Percentiles rank a stretch among this genome's conserved stretches.
Evolutionary conservation across 2,797 vertebrate genomes (phyloP).

Genomic region (Phrynocephalus vlangalii): DNA sequence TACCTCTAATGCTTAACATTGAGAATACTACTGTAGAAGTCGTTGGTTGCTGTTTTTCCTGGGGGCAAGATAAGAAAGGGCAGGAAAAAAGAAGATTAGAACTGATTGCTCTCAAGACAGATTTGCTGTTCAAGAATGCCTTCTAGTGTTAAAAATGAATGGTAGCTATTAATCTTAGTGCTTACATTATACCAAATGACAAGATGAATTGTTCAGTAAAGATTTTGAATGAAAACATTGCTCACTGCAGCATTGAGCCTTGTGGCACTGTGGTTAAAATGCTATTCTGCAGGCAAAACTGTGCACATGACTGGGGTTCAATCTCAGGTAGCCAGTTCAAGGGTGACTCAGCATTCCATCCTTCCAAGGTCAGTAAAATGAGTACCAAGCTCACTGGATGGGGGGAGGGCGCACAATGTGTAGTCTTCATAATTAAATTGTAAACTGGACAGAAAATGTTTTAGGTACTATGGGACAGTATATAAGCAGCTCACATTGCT

Average conservation of each 20-base stretch:
- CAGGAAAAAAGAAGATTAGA: background rate
- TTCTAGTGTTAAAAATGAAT: slow-evolving; percentile 39
- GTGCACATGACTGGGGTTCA: no score
- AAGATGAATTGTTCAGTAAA: background rate
- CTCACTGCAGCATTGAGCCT: no score
- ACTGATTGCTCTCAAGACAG: background rate
- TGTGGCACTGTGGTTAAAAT: no score
- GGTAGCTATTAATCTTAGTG: background rate
- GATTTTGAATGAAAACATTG: background rate
- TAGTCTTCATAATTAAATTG: no score
- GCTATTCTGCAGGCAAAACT: no score
- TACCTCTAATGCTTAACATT: background rate
- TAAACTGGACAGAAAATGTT: no score
- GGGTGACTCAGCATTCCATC: no score
- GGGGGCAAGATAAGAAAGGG: background rate
- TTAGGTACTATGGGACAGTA: no score
- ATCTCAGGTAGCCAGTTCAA: no score
- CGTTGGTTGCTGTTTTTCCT: background rate
- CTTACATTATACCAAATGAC: slow-evolving; percentile 1
- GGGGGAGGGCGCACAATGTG: no score
- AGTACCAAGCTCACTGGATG: no score
- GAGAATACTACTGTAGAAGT: background rate
- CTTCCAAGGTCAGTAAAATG: no score
- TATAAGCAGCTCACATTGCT: background rate
- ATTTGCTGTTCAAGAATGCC: slow-evolving; percentile 20